Percentiles rank a stretch among this genome's conserved stretches.
Evolutionary conservation across 2,113 vertebrate species (phyloP).

Genomic region (Mustela lutreola): DNA sequence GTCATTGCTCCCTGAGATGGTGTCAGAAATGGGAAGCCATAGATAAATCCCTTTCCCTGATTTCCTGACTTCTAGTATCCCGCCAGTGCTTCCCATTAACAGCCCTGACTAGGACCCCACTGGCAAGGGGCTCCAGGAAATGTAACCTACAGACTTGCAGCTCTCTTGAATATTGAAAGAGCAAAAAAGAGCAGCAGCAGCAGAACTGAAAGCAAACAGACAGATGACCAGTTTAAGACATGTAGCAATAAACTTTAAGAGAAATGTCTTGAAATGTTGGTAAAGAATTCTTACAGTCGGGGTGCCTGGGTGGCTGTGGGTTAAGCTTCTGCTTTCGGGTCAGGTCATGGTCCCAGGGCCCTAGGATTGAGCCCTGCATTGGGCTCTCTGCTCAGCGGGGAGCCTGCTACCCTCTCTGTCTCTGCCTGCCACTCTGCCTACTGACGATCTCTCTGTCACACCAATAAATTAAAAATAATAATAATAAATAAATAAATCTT

Average conservation of each 20-base stretch:
- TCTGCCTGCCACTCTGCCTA: too few species aligned
- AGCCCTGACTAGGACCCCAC: not conserved
- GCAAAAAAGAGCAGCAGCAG: not conserved
- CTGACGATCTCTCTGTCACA: too few species aligned
- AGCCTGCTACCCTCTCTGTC: too few species aligned
- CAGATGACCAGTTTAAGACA: not conserved
- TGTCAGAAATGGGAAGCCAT: conserved; percentile 12
- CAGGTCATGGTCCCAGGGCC: too few species aligned
- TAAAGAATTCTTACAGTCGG: not conserved
- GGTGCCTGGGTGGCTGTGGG: too few species aligned
- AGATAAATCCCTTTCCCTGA: not conserved
- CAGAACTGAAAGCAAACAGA: not conserved
- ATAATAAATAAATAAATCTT: too few species aligned
- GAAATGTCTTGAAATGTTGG: not conserved
- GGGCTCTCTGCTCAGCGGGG: too few species aligned
- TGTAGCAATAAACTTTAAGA: not conserved
- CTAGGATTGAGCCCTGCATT: too few species aligned
- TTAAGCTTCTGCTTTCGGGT: too few species aligned
- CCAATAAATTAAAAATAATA: too few species aligned
- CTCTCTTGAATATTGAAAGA: not conserved
- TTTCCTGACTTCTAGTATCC: not conserved
- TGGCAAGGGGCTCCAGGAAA: not conserved
- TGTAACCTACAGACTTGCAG: not conserved
- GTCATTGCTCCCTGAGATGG: not conserved
- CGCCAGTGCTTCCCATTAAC: not conserved